phyloP scores from a whole-genome alignment of 2,888 invertebrate species.

The Diploptera punctata region DNA sequence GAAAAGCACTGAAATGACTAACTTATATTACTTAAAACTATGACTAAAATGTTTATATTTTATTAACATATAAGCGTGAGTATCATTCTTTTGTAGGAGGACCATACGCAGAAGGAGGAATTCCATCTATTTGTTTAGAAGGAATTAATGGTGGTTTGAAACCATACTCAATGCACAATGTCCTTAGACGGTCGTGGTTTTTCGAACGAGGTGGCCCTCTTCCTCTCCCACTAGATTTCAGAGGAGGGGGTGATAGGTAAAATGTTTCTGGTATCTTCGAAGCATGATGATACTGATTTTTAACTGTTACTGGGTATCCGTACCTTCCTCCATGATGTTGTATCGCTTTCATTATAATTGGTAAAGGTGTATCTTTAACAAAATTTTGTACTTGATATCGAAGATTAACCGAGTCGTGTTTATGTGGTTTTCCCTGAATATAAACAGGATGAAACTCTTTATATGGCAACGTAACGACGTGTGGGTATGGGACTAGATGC shows the following conservation, averaged over 20 bases:
- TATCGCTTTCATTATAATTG: slow-evolving; percentile 8
- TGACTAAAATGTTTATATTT: too few species aligned
- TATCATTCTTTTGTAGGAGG: slow-evolving; percentile 8
- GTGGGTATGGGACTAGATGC: slow-evolving; percentile 49
- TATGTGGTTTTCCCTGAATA: slow-evolving; percentile 42
- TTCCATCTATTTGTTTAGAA: slow-evolving; percentile 79
- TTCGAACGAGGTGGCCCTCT: not conserved
- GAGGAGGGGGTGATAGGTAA: slow-evolving; percentile 39
- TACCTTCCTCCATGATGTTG: slow-evolving; percentile 25
- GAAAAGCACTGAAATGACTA: too few species aligned
- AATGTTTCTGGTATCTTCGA: not conserved
- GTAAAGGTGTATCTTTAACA: not conserved
- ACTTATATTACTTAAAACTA: too few species aligned
- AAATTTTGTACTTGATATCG: slow-evolving; percentile 32
- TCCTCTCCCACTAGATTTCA: slow-evolving; percentile 1
- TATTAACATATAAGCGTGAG: too few species aligned
- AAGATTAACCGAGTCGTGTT: slow-evolving; percentile 8
- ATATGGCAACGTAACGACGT: slow-evolving; percentile 40
- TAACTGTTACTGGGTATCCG: not conserved
- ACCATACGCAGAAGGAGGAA: not conserved
- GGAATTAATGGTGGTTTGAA: slow-evolving; percentile 84
- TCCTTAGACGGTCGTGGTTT: slow-evolving; percentile 51
- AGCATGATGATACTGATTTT: not conserved
- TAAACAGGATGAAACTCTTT: slow-evolving; percentile 43
- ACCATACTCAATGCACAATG: slow-evolving; percentile 76